Percentiles rank a stretch among this genome's conserved stretches.
phyloP scores from a whole-genome alignment of 2,113 vertebrate species.

The Plotosus lineatus region DNA sequence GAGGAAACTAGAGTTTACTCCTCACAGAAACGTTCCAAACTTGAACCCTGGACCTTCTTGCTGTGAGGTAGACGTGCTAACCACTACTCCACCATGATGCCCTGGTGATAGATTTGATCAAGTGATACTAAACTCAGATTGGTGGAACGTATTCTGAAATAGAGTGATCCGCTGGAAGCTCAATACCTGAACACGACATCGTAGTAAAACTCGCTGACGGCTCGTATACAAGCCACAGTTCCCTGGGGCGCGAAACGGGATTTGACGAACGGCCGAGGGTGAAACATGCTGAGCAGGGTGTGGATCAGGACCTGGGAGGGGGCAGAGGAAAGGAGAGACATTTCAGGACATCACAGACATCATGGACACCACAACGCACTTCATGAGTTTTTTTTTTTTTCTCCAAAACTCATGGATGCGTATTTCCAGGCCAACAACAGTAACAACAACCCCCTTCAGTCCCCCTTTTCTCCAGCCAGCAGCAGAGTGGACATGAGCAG shows the following conservation, averaged over 20 bases:
- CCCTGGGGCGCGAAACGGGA: conserved; percentile 94
- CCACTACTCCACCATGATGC: too few relatives aligned
- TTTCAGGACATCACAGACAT: not conserved
- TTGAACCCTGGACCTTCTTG: too few relatives aligned
- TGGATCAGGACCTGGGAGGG: conserved; percentile 83
- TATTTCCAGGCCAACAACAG: too few relatives aligned
- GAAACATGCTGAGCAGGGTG: conserved; percentile 91
- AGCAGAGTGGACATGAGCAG: too few relatives aligned
- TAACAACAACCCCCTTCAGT: too few relatives aligned
- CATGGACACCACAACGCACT: not conserved
- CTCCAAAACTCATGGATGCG: not conserved
- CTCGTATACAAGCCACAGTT: conserved; percentile 85
- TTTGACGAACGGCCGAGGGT: conserved; percentile 89
- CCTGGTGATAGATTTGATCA: not conserved
- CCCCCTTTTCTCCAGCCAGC: too few relatives aligned
- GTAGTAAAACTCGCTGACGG: conserved; percentile 87
- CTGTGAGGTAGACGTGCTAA: too few relatives aligned
- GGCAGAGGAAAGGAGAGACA: not conserved
- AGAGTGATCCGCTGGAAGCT: not conserved
- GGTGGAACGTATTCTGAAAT: not conserved
- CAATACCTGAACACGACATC: conserved; percentile 88
- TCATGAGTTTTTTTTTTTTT: not conserved
- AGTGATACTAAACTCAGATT: not conserved
- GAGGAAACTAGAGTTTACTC: too few relatives aligned
- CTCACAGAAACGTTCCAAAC: too few relatives aligned